A percentile compares a stretch with the other conserved stretches of the same genome.
These are phyloP conservation scores for Vannuccia rotundouncinata DNA, from an alignment of 2,888 invertebrate species.

Conservation along the genomic window DNA sequence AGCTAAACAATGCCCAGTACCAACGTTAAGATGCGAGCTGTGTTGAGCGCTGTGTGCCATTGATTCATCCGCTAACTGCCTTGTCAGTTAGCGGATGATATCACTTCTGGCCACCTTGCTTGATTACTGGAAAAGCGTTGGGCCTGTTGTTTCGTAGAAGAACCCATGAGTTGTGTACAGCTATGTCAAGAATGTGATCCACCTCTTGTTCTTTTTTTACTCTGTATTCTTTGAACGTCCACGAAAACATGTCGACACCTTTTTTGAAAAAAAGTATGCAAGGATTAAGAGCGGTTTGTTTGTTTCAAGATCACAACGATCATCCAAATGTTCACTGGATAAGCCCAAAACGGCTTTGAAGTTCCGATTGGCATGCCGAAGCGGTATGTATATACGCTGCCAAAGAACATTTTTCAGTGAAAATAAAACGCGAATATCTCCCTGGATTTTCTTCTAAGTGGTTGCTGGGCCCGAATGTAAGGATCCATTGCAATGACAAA, in stretches of 20 bases:
- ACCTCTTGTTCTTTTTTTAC: conserved; percentile 9
- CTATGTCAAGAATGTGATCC: conserved; percentile 15
- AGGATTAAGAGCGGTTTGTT: conserved; percentile 11
- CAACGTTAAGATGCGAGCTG: neutral
- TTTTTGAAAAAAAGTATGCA: neutral
- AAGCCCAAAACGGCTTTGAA: conserved; percentile 19
- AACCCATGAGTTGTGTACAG: conserved; percentile 18
- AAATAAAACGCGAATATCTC: conserved; percentile 16
- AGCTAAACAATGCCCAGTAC: neutral
- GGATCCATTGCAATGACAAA: neutral
- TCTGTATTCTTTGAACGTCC: conserved; percentile 16
- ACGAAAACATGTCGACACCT: conserved; percentile 12
- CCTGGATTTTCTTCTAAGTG: conserved; percentile 15
- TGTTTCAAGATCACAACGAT: conserved; percentile 13
- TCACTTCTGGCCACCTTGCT: conserved; percentile 11
- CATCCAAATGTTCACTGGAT: conserved; percentile 26
- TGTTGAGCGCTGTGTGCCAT: conserved; percentile 12
- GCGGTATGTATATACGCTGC: conserved; percentile 18
- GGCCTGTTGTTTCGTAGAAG: conserved; percentile 11
- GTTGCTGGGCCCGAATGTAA: neutral
- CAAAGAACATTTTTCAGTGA: conserved; percentile 20
- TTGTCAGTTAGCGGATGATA: conserved; percentile 10
- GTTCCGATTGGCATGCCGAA: conserved; percentile 10
- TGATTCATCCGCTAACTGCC: conserved; percentile 17
- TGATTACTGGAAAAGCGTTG: conserved; percentile 7